Evolutionary conservation across 2,888 invertebrate species (phyloP), one percentile per base, ranked within the genome.

Genomic region (Zhengitettix transpicula): DNA sequence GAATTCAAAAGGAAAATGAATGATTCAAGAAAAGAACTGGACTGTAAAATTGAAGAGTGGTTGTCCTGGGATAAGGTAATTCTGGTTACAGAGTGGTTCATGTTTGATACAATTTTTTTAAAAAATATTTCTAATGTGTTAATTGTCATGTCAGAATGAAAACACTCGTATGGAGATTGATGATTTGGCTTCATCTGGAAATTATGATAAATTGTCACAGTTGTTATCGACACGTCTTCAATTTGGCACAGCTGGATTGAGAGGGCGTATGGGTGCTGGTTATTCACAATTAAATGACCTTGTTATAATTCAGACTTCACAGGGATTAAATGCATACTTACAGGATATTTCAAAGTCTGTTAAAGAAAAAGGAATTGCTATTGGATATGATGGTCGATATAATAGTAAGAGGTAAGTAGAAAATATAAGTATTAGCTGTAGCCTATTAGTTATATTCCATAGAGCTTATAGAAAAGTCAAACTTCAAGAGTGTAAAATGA

Each of bases 221-320:
- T 75, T 85, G 14, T 81, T 96, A 69, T 71, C 85, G 42, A 73
- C 77, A 9, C 80, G 96, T 10, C 78, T 94, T 67, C 77, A 82
- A 67, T 96, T 96, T 73, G 96, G 96, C 16, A 97, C 96, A 1
- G 96, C 96, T 0, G 96, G 98, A 0, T 76, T 99, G 42, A 81
- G 99, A 64, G 93, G 89, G 0, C 79, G 79, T 64, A 98, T 99
- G 98, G 89, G 85, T 16, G 87, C 94, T 15, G 99, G 99, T 0
- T 96, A 88, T 73, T 82, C 82, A 65, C 84, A 87, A 64, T 92
- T 99, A 89, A 99, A 99, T 73, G 98, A 99, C 73, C 79, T 99
- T 54, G 90, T 96, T 0, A 85, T 95, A 63, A 81, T 99, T 56
- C 99, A 99, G 75, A 94, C 96, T 1, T 87, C 86, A 1, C 93